Evolutionary conservation across 2,113 vertebrate species (phyloP).

Genomic region (Ellobius talpinus): DNA sequence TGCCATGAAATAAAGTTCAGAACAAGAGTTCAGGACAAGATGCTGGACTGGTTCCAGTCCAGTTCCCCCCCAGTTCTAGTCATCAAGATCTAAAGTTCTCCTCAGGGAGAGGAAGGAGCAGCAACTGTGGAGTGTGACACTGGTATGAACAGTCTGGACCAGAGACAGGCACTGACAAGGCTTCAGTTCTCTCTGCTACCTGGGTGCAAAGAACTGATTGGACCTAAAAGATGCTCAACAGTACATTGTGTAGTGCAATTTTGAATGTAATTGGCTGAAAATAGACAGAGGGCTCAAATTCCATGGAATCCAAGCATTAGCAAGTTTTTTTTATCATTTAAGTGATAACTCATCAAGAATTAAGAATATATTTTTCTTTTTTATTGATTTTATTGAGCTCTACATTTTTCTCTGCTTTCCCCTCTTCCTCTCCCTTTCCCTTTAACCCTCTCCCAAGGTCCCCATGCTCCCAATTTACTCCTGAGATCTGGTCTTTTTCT

Average conservation of each 20-base stretch:
- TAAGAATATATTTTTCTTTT: background rate
- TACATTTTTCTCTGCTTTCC: too few species aligned
- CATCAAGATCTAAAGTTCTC: background rate
- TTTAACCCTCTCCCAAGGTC: too few species aligned
- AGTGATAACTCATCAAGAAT: background rate
- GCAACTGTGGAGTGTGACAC: background rate
- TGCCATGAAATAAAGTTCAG: background rate
- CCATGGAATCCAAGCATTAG: background rate
- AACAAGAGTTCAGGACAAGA: background rate
- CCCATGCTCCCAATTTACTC: too few species aligned
- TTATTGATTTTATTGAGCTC: too few species aligned
- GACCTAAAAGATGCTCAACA: background rate
- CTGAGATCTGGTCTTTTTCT: too few species aligned
- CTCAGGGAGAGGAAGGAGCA: background rate
- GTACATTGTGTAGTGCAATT: background rate
- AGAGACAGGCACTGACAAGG: background rate
- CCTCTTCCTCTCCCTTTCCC: too few species aligned
- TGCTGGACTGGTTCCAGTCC: background rate
- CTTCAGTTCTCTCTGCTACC: background rate
- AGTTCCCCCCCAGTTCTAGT: rapidly evolving
- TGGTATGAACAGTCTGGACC: background rate
- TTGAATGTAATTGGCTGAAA: background rate
- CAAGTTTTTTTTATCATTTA: background rate
- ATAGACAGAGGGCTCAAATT: background rate
- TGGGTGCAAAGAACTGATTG: background rate